These are phyloP conservation scores for Himalopsyche kuldschensis DNA, from an alignment of 2,888 invertebrate species.

Conservation along the genomic window DNA sequence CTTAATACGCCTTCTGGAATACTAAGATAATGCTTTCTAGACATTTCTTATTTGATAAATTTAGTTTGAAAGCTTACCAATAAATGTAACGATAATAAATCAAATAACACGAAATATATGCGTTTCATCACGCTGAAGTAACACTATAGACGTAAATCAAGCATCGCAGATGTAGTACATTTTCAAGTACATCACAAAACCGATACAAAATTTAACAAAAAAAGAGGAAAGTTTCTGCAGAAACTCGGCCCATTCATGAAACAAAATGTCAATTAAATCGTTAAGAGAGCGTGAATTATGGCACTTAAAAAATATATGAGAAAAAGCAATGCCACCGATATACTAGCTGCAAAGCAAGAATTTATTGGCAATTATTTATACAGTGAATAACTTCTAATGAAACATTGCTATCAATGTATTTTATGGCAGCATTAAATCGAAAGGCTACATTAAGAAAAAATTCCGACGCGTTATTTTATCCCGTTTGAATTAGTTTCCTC, in stretches of 20 bases:
- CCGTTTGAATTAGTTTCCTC: not conserved
- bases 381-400: no score
- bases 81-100: no score
- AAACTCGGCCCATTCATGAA: not conserved
- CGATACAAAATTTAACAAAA: not conserved
- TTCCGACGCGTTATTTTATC: not conserved
- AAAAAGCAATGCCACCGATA: not conserved
- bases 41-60: not conserved
- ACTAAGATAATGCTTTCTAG: not conserved
- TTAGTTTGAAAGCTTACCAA: no score
- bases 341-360: not conserved
- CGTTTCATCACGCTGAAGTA: not conserved
- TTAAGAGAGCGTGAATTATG: no score
- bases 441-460: no score
- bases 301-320: not conserved
- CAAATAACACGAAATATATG: no score
- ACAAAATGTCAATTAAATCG: not conserved
- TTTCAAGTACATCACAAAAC: not conserved
- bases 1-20: not conserved
- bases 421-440: no score
- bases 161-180: not conserved
- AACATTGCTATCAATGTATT: no score
- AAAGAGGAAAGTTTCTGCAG: not conserved
- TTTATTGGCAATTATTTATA: not conserved
- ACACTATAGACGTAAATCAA: not conserved